Percentiles rank a stretch among this genome's conserved stretches.
These are phyloP conservation scores for Ylistrum balloti DNA, from an alignment of 1,140 invertebrate genomes.

Conservation along the genomic window DNA sequence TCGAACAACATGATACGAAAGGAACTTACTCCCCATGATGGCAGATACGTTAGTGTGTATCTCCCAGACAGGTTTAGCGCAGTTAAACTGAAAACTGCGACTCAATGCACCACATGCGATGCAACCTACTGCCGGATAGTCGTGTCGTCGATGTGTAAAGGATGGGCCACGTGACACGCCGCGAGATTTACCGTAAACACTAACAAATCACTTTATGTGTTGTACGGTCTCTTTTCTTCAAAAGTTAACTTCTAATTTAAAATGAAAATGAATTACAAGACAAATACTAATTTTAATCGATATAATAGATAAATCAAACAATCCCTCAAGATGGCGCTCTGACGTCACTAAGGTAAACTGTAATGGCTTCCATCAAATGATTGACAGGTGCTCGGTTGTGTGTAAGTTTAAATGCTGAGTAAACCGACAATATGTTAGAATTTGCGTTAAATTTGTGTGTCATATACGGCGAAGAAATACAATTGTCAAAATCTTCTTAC, in stretches of 20 bases:
- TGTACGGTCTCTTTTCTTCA: too few species aligned
- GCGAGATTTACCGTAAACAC: background rate
- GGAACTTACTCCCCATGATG: slow-evolving; percentile 42
- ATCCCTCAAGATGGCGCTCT: slow-evolving; percentile 10
- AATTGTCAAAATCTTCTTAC: too few species aligned
- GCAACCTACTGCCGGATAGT: slow-evolving; percentile 15
- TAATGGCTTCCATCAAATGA: slow-evolving; percentile 53
- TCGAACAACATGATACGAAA: background rate
- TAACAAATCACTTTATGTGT: background rate
- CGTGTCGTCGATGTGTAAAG: slow-evolving; percentile 31
- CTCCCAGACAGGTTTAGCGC: background rate
- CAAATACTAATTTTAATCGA: too few species aligned
- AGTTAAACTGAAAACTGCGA: slow-evolving; percentile 3
- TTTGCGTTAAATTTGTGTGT: too few species aligned
- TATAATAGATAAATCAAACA: too few species aligned
- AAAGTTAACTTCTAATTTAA: too few species aligned
- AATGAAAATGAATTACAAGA: too few species aligned
- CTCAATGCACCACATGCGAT: background rate
- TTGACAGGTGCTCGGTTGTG: background rate
- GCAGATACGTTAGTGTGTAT: background rate
- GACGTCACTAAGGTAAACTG: slow-evolving; percentile 59
- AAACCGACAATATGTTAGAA: too few species aligned
- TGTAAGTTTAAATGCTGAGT: background rate
- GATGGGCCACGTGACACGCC: background rate
- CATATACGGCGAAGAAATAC: too few species aligned